Evolutionary conservation across 1,140 invertebrate species (phyloP), one percentile per base, ranked within the genome.

Genomic region (Papilio dardanus): DNA sequence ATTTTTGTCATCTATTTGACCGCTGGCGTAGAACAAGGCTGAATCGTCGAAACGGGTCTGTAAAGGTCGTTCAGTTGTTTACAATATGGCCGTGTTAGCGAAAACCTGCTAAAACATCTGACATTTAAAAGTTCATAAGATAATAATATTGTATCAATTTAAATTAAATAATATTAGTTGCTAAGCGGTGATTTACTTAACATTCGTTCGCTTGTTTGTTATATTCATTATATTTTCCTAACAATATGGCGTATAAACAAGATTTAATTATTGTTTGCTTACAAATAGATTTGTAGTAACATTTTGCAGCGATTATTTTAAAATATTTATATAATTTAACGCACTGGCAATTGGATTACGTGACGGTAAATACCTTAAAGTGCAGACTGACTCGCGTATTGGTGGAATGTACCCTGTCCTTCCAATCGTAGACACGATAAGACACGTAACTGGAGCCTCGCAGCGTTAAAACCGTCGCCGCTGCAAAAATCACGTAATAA

Each of bases 371-470:
- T 94, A 97, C 96, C 94, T 97, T 97, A 89, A 99, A 99, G 84
- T 97, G 95, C 77, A 99, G 93, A 85, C 98, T 98, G 75, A 99
- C 97, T 79, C 97, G 94, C 77, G 97, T 98, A 8, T 96, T 96
- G 28, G 97, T 96, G 0, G 97, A 97, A 87, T 98, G 97, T 10
- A 98, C 96, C 50, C 97, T 95, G 91, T 98, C 97, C 88, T 98
- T 97, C 96, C 97, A 98, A 83, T 98, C 97, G 87, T 98, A 99
- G 16, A 99, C 97, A 69, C 97, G 94, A 90, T 98, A 99, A 0
- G 97, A 98, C 1, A 99, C 96, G 93, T 97, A 99, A 31, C 98
- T 98, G 71, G 98, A 98, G 0, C 98, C 98, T 77, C 97, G 94
- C 12, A 99, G 91, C 0, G 98, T 99, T 31, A 99, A 93, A 74